Evolutionary conservation across 2,113 vertebrate species (phyloP).

Genomic region (Eulacestoma nigropectus): DNA sequence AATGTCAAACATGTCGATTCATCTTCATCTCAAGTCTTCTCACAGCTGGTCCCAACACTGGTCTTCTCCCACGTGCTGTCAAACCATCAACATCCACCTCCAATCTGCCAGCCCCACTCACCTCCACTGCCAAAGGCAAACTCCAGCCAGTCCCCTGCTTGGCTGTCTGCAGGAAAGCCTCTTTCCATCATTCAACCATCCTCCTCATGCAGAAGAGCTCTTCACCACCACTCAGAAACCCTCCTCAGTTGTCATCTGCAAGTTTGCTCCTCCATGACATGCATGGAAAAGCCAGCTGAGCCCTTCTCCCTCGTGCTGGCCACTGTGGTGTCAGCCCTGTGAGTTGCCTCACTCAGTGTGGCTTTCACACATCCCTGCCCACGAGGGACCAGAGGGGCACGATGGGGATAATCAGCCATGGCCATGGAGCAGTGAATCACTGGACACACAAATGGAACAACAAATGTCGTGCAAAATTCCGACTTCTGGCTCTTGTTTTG

Average conservation of each 20-base stretch:
- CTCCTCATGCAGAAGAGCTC: background rate
- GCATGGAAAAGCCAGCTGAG: background rate
- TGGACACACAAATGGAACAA: background rate
- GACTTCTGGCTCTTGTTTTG: background rate
- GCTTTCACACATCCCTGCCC: background rate
- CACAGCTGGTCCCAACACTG: background rate
- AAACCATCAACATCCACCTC: background rate
- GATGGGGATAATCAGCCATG: background rate
- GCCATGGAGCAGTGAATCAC: background rate
- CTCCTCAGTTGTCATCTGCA: background rate
- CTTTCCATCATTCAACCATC: rapidly evolving
- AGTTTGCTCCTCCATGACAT: background rate
- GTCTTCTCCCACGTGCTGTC: background rate
- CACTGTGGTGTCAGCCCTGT: rapidly evolving
- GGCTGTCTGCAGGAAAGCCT: background rate
- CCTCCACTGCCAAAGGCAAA: background rate
- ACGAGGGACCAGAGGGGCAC: rapidly evolving
- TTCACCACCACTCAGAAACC: background rate
- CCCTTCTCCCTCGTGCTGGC: background rate
- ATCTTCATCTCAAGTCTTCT: background rate
- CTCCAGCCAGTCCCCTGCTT: background rate
- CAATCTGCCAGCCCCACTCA: background rate
- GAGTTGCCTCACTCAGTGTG: background rate
- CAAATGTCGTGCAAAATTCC: rapidly evolving
- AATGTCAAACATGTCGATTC: rapidly evolving